Evolutionary conservation across 2,113 vertebrate genomes (phyloP).

Genomic region (Rutilus rutilus): DNA sequence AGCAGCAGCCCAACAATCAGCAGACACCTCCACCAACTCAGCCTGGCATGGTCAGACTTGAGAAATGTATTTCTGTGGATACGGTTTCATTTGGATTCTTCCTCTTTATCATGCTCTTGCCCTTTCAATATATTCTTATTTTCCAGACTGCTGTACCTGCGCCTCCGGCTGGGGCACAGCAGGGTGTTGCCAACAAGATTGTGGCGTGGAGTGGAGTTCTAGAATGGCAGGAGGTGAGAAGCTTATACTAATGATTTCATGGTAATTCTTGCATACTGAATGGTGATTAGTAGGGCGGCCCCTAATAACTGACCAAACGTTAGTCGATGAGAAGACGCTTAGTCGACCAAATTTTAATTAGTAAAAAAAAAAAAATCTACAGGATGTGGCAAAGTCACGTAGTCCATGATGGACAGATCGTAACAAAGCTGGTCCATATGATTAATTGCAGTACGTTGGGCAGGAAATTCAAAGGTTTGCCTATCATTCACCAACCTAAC

Average conservation of each 20-base stretch:
- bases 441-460: too few relatives aligned
- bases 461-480: too few relatives aligned
- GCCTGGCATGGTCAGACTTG: conserved; percentile 69
- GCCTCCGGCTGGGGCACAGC: conserved; percentile 67
- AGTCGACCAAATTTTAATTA: too few relatives aligned
- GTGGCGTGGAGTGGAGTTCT: conserved; percentile 90
- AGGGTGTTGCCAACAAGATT: conserved; percentile 85
- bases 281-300: too few relatives aligned
- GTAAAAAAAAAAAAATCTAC: too few relatives aligned
- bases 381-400: too few relatives aligned
- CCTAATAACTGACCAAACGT: too few relatives aligned
- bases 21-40: conserved; percentile 62
- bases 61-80: not conserved
- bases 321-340: too few relatives aligned
- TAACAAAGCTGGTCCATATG: too few relatives aligned
- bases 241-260: not conserved
- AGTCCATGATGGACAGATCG: too few relatives aligned
- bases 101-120: too few relatives aligned
- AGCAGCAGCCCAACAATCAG: conserved; percentile 67
- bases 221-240: conserved; percentile 92
- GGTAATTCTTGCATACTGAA: not conserved
- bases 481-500: too few relatives aligned
- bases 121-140: not conserved
- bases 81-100: not conserved
- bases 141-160: conserved; percentile 65